phyloP scores from a whole-genome alignment of 2,888 invertebrate genomes.

The Habrosyne pyritoides region DNA sequence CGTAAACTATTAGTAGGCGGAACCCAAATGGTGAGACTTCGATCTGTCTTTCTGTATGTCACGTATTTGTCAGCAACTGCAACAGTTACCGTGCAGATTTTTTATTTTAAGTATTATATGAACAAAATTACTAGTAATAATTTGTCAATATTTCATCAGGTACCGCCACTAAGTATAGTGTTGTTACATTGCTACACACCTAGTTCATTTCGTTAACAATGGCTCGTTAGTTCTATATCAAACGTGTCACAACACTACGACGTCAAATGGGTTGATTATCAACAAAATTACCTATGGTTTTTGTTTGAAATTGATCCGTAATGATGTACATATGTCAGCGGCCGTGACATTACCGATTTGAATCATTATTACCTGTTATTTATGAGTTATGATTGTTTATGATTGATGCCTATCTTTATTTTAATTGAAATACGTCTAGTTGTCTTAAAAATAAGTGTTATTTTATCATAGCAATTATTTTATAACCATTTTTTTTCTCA shows the following conservation, averaged over 20 bases:
- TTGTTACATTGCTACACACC: background rate
- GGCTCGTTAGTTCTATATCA: background rate
- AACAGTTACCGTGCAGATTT: no score
- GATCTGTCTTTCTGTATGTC: no score
- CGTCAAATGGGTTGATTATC: background rate
- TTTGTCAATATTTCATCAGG: background rate
- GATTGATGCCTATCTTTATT: background rate
- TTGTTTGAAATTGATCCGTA: background rate
- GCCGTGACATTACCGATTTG: background rate
- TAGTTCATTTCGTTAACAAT: background rate
- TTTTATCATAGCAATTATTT: background rate
- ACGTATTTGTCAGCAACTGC: no score
- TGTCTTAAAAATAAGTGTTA: background rate
- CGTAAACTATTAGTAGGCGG: no score
- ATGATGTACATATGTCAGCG: constrained; percentile 3
- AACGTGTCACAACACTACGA: background rate
- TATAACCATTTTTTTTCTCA: no score
- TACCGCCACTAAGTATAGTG: background rate
- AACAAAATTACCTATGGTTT: background rate
- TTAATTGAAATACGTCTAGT: background rate
- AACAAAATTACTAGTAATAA: no score
- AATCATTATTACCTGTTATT: background rate
- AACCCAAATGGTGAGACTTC: no score
- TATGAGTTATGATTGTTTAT: background rate
- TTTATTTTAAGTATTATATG: no score